These are phyloP conservation scores for Anolis apletophallus DNA, from an alignment of 2,797 vertebrate species.

Conservation along the genomic window DNA sequence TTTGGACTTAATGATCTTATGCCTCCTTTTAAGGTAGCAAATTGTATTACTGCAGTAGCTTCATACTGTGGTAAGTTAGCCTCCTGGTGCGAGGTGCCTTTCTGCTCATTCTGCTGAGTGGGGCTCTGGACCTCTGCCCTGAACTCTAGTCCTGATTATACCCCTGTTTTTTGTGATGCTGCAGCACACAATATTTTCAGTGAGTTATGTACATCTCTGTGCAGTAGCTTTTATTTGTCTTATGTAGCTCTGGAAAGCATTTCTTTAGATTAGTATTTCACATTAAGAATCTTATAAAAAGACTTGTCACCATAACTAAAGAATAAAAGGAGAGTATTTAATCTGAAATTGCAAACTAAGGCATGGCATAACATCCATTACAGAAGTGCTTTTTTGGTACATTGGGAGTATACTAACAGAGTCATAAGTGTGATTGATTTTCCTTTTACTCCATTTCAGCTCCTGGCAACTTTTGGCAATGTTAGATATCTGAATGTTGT, in stretches of 20 bases:
- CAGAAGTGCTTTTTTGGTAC: constrained; percentile 49
- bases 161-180: background rate
- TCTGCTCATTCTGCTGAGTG: background rate
- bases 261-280: background rate
- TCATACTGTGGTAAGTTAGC: background rate
- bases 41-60: background rate
- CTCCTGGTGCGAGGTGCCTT: too few relatives aligned
- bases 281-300: background rate
- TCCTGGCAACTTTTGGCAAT: constrained; percentile 52
- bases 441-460: background rate
- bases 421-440: background rate
- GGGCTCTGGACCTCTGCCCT: background rate
- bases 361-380: constrained; percentile 28
- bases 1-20: background rate
- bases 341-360: constrained; percentile 7
- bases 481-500: constrained; percentile 45
- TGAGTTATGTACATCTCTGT: background rate
- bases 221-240: background rate
- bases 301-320: constrained; percentile 17
- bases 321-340: constrained; percentile 9
- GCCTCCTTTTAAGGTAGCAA: background rate
- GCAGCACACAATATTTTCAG: background rate
- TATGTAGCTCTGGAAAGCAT: background rate
- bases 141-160: background rate
- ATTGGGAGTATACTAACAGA: constrained; percentile 51